Conservation (phyloP, 1,140 invertebrate genomes). For the Diprion similis region DNA sequence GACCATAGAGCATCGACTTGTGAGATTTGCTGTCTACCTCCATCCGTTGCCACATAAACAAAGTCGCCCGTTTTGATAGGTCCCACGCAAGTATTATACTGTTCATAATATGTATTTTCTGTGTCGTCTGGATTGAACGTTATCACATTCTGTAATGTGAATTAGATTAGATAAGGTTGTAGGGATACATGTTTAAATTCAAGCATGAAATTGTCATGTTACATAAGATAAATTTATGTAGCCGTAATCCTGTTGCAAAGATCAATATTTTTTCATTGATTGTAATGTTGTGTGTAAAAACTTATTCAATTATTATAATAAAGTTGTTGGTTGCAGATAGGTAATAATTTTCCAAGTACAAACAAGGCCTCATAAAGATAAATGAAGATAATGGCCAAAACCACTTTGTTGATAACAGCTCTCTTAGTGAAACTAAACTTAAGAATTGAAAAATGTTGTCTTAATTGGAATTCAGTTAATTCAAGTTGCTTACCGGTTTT, state of each 20-base stretch:
- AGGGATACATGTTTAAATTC: constrained; percentile 16
- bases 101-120: constrained; percentile 89
- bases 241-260: no score
- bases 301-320: no score
- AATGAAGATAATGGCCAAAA: no score
- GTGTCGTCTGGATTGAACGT: constrained; percentile 72
- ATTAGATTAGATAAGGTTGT: constrained; percentile 25
- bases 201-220: constrained; percentile 13
- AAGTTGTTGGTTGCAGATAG: no score
- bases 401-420: no score
- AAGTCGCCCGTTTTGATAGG: constrained; percentile 91
- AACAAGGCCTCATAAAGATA: no score
- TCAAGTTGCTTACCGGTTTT: constrained; percentile 68
- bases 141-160: constrained; percentile 72
- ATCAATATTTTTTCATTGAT: no score
- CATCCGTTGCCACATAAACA: constrained; percentile 90
- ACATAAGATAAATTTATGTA: neutral
- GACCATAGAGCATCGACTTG: constrained; percentile 95
- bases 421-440: no score
- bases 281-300: no score
- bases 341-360: no score
- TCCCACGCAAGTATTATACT: constrained; percentile 86
- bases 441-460: neutral
- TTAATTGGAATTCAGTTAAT: neutral
- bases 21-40: constrained; percentile 87